A percentile compares a stretch with the other conserved stretches of the same genome.
Evolutionary conservation across 2,888 invertebrate genomes (phyloP).

Genomic region (Eueremaeus valkanovi): DNA sequence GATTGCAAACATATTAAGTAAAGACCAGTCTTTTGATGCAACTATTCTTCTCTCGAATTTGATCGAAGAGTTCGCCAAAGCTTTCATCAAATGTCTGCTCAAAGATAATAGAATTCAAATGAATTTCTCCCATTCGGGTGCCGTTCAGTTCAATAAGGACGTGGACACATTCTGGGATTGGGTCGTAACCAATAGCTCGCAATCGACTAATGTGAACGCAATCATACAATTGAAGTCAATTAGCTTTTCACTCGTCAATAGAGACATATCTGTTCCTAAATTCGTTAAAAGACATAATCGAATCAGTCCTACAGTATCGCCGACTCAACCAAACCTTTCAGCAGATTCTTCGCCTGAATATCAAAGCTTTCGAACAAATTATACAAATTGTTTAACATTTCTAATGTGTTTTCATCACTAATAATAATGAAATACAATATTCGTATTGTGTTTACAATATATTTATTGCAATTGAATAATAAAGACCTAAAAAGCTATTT

Average conservation of each 20-base stretch:
- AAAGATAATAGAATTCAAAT: neutral
- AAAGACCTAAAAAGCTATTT: no score
- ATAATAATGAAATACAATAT: neutral
- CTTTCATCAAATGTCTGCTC: neutral
- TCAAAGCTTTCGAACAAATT: neutral
- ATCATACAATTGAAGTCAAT: neutral
- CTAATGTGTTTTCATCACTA: no score
- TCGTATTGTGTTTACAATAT: neutral
- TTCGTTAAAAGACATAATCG: neutral
- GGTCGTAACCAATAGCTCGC: neutral
- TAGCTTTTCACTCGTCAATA: neutral
- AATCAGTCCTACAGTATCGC: neutral
- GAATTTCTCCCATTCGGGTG: neutral
- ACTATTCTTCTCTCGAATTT: neutral
- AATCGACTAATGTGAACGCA: slow-evolving; percentile 7
- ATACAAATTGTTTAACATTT: no score
- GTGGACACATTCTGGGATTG: slow-evolving; percentile 13
- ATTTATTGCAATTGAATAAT: slow-evolving; percentile 33
- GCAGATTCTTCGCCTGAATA: neutral
- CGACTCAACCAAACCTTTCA: neutral
- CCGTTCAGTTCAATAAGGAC: slow-evolving; percentile 20
- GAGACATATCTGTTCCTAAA: neutral
- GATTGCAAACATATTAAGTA: neutral
- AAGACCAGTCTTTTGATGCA: neutral
- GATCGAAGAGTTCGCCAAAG: slow-evolving; percentile 18